Evolutionary conservation across 2,888 invertebrate species (phyloP).

Genomic region (Eutolmus rufibarbis): DNA sequence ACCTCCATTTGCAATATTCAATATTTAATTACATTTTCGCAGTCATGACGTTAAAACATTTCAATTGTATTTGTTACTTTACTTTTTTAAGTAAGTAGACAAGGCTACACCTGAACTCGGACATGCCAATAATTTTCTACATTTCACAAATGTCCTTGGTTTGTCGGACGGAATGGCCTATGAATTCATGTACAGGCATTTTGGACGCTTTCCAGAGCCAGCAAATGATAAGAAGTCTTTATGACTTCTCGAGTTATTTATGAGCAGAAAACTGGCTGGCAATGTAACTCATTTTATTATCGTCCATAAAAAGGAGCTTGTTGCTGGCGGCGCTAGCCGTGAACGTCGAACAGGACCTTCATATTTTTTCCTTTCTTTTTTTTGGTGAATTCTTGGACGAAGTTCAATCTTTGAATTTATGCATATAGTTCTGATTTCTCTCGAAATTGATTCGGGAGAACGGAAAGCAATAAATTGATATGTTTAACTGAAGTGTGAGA

Average conservation of each 20-base stretch:
- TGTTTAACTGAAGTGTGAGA: neutral
- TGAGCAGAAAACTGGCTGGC: conserved; percentile 16
- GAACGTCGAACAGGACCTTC: neutral
- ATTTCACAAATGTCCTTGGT: neutral
- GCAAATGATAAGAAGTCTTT: conserved; percentile 27
- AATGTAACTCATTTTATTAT: neutral
- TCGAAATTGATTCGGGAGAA: neutral
- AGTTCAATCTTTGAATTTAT: neutral
- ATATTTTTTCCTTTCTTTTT: neutral
- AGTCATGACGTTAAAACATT: too few relatives aligned
- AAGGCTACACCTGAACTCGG: neutral
- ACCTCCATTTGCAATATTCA: neutral
- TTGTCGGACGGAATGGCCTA: neutral
- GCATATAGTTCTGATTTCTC: neutral
- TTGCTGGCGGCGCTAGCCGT: neutral
- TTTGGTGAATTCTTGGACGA: neutral
- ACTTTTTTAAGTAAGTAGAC: neutral
- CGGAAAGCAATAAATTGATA: neutral
- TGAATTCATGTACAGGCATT: neutral
- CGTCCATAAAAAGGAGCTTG: conserved; percentile 15
- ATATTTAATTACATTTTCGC: too few relatives aligned
- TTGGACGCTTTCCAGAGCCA: conserved; percentile 20
- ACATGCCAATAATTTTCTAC: neutral
- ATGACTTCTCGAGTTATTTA: conserved; percentile 21
- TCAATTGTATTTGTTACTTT: too few relatives aligned